phyloP scores from a whole-genome alignment of 2,797 vertebrate genomes.

The Triplophysa bombifrons region DNA sequence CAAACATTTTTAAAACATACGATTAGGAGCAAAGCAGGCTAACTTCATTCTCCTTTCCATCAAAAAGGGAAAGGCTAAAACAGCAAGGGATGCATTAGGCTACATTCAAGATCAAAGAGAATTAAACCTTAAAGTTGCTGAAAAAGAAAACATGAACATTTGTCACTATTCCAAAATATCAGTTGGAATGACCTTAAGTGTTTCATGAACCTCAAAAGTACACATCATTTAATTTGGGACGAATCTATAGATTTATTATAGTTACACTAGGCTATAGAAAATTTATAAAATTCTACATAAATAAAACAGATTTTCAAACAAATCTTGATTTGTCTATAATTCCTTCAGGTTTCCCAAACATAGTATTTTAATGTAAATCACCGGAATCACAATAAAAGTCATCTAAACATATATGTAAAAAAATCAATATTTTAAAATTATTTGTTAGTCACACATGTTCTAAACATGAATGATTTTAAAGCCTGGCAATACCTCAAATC shows the following conservation, averaged over 20 bases:
- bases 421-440: constrained; percentile 34
- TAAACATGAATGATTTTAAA: constrained; percentile 19
- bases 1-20: constrained; percentile 14
- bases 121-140: constrained; percentile 1
- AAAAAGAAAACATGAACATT: constrained; percentile 6
- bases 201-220: constrained; percentile 11
- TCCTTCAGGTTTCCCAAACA: constrained; percentile 1
- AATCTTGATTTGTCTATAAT: not conserved
- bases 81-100: constrained; percentile 8
- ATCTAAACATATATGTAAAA: constrained; percentile 2
- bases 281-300: constrained; percentile 7
- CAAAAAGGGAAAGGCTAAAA: constrained; percentile 25
- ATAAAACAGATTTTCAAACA: not conserved
- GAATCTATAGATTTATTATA: constrained; percentile 1
- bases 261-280: not conserved
- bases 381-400: not conserved
- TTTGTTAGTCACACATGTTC: constrained; percentile 28
- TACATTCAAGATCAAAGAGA: constrained; percentile 25
- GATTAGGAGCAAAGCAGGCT: constrained; percentile 21
- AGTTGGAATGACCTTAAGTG: not conserved
- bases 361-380: not conserved
- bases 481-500: constrained; percentile 19
- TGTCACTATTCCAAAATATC: not conserved
- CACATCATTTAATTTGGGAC: not conserved
- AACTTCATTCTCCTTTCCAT: constrained; percentile 18